Base-by-base conservation (phyloP, 2,113 vertebrate genomes). In the Triplophysa rosa region DNA sequence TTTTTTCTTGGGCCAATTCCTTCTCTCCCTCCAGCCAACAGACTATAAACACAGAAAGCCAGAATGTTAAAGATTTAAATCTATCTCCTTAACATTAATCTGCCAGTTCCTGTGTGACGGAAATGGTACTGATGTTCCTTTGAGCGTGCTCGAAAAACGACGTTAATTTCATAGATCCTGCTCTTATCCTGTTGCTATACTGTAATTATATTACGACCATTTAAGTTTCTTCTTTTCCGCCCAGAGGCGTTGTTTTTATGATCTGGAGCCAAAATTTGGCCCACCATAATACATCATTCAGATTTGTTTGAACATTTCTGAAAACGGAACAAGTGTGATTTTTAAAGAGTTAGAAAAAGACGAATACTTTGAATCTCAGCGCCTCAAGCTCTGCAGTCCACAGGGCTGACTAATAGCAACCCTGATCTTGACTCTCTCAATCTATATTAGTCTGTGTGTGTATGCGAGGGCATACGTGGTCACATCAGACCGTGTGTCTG, bases 161-260 rank as follows among this genome's bases (percentile, higher is more conserved):
- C 87, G 90, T 88, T 84, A 91, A 83, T 93, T 90, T 90, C 86
- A 90, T 87, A 89, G 84, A 86, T 87, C 85, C 87, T 73, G 79
- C 73, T 17, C 80, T 77, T 88, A 88, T 90, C 91, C 89, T 88
- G 88, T 78, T 85, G 86, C 86, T 89, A 84, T 87, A 87, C 77
- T 78, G 67, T 91, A 92, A 92, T 90, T 90, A 81, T 88, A 92
- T 92, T 91, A 91, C 47, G 83, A 72, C 86, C 87, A 90, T 88
- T 92, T 89, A 90, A 90, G 85, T 90, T 89, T 86, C 80, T 83
- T 78, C 85, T 79, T 83, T 69, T 79, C 86, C 47, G 83, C 87
- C 90, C 81, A 12, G 1, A 83, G 84, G 83, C 67, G 75, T 81
- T 68, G 80, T 85, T 87, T 86, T 87, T 86, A 80, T 84, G 85